Evolutionary conservation across 2,797 vertebrate genomes (phyloP).

Genomic region (Micromesistius poutassou): DNA sequence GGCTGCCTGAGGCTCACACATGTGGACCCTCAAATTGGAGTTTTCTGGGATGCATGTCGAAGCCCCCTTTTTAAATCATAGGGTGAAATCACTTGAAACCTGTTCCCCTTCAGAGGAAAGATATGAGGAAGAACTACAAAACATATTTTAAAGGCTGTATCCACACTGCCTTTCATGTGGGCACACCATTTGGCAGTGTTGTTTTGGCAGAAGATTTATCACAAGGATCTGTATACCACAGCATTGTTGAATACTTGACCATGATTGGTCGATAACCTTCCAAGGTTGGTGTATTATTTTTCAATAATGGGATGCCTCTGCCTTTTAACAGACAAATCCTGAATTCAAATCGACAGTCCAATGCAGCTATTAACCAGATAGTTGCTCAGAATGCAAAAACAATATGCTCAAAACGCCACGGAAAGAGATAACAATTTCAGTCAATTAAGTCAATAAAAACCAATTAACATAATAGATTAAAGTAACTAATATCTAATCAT

Average conservation of each 20-base stretch:
- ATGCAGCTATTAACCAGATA: too few species aligned
- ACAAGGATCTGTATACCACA: neutral
- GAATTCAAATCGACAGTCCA: too few species aligned
- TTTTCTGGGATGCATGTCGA: constrained; percentile 12
- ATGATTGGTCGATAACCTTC: neutral
- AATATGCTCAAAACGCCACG: neutral
- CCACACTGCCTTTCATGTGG: neutral
- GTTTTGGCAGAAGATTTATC: neutral
- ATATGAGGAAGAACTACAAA: neutral
- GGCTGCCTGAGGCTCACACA: constrained; percentile 24
- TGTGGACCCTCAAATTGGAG: constrained; percentile 40
- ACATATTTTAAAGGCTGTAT: neutral
- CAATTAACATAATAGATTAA: neutral
- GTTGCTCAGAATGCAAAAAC: too few species aligned
- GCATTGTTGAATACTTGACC: neutral
- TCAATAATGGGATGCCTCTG: neutral
- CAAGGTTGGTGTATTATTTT: neutral
- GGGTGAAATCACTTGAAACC: too few species aligned
- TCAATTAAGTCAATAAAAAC: too few species aligned
- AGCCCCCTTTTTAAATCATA: neutral
- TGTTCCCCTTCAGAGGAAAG: neutral
- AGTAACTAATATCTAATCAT: too few species aligned
- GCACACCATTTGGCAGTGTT: too few species aligned
- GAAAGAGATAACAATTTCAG: neutral
- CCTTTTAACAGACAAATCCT: neutral